Base-by-base conservation (phyloP, 2,888 invertebrate species). In the Hylaea fasciaria region DNA sequence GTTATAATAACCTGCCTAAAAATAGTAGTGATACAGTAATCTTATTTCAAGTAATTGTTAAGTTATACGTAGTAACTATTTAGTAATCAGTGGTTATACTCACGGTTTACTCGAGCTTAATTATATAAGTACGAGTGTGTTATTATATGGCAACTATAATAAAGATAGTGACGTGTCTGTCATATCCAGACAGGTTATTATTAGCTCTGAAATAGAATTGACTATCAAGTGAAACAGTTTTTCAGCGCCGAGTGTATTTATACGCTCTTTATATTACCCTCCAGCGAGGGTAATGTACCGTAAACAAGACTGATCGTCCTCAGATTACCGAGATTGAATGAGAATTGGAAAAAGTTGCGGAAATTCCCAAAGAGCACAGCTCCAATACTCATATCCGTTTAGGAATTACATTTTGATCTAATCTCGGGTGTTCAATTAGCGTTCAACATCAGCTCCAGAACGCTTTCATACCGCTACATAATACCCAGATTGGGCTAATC, bases 291-390 rank as follows among this genome's bases (percentile, higher is more conserved):
- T 74, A 73, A 76, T 72, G 70, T 66, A 64, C 66, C 71, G 74
- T 72, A 68, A 72, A 73, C 69, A 70, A 67, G 70, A 69, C 62
- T 69, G 69, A 71, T 73, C 73, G 68, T 60, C 54, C 63, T 65
- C 62, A 73, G 69, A 71, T 72, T 72, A 71, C 68, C 66, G 65
- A 71, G 57, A 65, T 68, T 66, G 66, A 71, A 70, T 70, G 66
- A 63, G 64, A 69, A 71, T 74, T 70, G 64, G 65, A 66, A 66
- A 69, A 67, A 69, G 66, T 60, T 53, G 57, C 61, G 57, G 59
- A 65, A 65, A 66, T 66, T 63, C 60, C 28, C 62, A 62, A 61
- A 60, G 54, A 68, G 52, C 62, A 56, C 47, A 65, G 60, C 66
- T 43, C 59, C 66, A 66, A 69, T 61, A 62, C 65, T 70, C 66